Percentiles rank a stretch among this genome's conserved stretches.
phyloP scores from a whole-genome alignment of 2,888 invertebrate genomes.

The Drosophila koepferae region DNA sequence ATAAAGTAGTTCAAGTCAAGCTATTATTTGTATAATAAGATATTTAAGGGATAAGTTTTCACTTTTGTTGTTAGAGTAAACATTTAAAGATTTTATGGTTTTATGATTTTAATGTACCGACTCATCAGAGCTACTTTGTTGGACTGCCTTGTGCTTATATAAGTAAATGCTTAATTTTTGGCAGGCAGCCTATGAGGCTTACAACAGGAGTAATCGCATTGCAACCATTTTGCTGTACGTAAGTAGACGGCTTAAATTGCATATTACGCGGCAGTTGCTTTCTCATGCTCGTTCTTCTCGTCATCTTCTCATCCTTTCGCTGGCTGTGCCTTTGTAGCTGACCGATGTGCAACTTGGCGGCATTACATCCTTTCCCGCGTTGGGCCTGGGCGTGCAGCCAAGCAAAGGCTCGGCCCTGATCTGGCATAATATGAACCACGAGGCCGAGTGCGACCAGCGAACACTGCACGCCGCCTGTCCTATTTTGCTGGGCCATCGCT shows the following conservation, averaged over 20 bases:
- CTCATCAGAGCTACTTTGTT: not conserved
- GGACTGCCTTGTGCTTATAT: not conserved
- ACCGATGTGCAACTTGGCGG: slow-evolving; percentile 45
- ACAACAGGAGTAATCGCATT: slow-evolving; percentile 25
- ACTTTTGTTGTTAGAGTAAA: not conserved
- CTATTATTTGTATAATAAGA: too few species aligned
- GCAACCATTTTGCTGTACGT: slow-evolving; percentile 48
- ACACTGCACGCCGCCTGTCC: slow-evolving; percentile 51
- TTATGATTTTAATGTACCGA: not conserved
- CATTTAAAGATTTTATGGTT: too few species aligned
- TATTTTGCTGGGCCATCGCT: slow-evolving; percentile 44
- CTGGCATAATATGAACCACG: slow-evolving; percentile 34
- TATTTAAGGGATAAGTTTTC: not conserved
- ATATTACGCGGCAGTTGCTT: slow-evolving; percentile 3
- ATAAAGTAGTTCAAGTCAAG: not conserved
- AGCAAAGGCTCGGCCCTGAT: slow-evolving; percentile 38
- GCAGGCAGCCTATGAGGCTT: not conserved
- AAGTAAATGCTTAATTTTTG: not conserved
- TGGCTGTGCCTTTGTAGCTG: slow-evolving; percentile 27
- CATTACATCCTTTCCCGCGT: slow-evolving; percentile 34
- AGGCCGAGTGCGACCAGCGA: slow-evolving; percentile 32
- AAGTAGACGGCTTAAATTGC: slow-evolving; percentile 35
- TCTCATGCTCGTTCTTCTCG: not conserved
- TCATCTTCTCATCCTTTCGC: not conserved
- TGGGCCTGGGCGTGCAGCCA: slow-evolving; percentile 34